These are phyloP conservation scores for Centrocercus urophasianus DNA, from an alignment of 2,113 vertebrate species.

Conservation along the genomic window DNA sequence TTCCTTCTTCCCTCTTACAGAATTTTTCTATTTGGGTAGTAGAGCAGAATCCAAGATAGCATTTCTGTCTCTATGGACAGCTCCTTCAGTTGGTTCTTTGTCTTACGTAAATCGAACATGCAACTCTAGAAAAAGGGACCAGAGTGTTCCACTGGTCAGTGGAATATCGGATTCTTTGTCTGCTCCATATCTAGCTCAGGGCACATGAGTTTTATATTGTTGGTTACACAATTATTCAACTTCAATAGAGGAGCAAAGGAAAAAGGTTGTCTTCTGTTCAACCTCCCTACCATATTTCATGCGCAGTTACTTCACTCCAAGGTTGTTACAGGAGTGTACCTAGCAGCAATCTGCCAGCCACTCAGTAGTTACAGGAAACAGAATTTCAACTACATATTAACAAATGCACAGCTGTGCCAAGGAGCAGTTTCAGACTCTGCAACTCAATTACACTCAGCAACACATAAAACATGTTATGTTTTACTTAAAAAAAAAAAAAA, in stretches of 20 bases:
- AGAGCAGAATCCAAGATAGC: neutral
- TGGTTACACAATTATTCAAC: fast-evolving
- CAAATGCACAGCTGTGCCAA: neutral
- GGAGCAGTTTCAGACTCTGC: neutral
- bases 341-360: neutral
- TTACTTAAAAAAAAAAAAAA: neutral
- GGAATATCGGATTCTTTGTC: neutral
- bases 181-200: neutral
- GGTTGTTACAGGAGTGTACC: fast-evolving
- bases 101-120: fast-evolving
- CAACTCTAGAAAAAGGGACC: neutral
- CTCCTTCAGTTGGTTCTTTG: neutral
- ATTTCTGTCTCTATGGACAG: neutral
- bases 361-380: neutral
- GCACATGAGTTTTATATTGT: neutral
- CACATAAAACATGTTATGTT: neutral
- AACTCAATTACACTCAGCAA: neutral
- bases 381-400: neutral
- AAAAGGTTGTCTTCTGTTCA: neutral
- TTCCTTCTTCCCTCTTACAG: neutral
- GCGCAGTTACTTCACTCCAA: neutral
- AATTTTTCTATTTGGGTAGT: neutral
- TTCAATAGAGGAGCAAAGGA: neutral
- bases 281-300: neutral
- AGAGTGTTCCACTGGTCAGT: neutral